Evolutionary conservation across 2,797 vertebrate genomes (phyloP), one percentile per base, ranked within the genome.

Genomic region (Todus mexicanus): DNA sequence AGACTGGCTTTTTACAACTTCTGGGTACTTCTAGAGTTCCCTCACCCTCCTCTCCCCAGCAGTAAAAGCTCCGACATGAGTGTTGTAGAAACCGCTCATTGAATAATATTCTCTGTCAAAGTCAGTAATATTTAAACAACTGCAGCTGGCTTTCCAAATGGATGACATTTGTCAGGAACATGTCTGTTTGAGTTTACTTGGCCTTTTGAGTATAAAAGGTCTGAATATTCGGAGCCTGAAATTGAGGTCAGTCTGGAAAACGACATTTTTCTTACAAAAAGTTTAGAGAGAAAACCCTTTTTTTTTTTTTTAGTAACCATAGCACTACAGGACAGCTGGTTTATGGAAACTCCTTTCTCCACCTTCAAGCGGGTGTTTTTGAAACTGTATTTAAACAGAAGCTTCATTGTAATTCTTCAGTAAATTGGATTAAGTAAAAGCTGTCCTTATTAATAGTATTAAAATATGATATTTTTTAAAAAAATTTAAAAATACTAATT

Each of bases 61-160:
- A 90, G 80, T 94, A 84, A 87, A 88, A 95, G 68, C 77, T 79
- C 64, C 54, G 70, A 45, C 43, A 11, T 18, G 29, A 84, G 40
- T 79, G 33, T 61, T 84, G 68, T 18, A 90, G 80, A 76, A 91
- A 47, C 83, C 79, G 48, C 64, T 82, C 64, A 29, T 87, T 83
- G 66, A 75, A 86, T 63, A 84, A 43, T 90, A 78, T 23, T 84
- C 71, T 93, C 48, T 89, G 4, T 92, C 51, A 26, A 60, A 91
- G 57, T 77, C 69, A 87, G 93, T 79, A 89, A 89, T 91, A 88
- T 87, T 95, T 96, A 88, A 95, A 79, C 88, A 92, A 87, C 77
- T 68, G 61, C 60, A 84, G 64, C 85, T 76, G 75, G 69, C 85
- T 89, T 93, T 92, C 87, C 87, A 86, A 91, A 76, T 78, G 90